Percentiles rank a stretch among this genome's conserved stretches.
phyloP scores from a whole-genome alignment of 1,140 invertebrate genomes.

The Drosophila ambigua region DNA sequence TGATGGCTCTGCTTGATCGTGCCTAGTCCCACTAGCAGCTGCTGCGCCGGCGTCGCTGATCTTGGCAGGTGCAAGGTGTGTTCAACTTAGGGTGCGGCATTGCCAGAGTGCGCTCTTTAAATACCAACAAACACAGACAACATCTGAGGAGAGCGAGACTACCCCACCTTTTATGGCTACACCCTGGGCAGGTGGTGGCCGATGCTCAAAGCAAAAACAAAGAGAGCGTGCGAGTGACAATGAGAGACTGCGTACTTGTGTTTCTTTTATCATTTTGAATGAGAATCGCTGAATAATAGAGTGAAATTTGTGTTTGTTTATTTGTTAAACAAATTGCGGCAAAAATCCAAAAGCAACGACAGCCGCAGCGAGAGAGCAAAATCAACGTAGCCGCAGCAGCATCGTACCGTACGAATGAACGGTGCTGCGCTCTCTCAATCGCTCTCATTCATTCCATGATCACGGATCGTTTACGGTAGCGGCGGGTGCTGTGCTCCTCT shows the following conservation, averaged over 20 bases:
- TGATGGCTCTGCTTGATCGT: conserved; percentile 1
- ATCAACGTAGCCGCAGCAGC: conserved; percentile 5
- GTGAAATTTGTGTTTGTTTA: conserved; percentile 64
- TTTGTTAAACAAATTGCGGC: conserved; percentile 60
- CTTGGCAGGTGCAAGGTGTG: conserved; percentile 53
- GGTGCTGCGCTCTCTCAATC: conserved; percentile 45
- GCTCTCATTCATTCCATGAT: conserved; percentile 65
- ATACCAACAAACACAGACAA: background rate
- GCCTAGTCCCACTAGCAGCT: conserved; percentile 40
- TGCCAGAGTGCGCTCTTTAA: too few species aligned
- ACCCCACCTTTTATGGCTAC: too few species aligned
- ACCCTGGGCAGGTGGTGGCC: too few species aligned
- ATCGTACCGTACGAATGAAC: background rate
- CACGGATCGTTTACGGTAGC: conserved; percentile 26
- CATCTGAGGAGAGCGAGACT: background rate
- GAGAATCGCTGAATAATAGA: conserved; percentile 61
- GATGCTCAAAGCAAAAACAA: conserved; percentile 12
- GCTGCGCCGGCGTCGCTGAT: conserved; percentile 69
- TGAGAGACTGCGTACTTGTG: conserved; percentile 15
- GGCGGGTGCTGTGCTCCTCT: conserved; percentile 21
- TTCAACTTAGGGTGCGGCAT: too few species aligned
- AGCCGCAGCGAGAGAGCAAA: background rate
- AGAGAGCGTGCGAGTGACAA: conserved; percentile 13
- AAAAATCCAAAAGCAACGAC: conserved; percentile 21
- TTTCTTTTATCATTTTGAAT: conserved; percentile 37